Base-by-base conservation (phyloP, 2,113 vertebrate species). In the Peromyscus californicus region DNA sequence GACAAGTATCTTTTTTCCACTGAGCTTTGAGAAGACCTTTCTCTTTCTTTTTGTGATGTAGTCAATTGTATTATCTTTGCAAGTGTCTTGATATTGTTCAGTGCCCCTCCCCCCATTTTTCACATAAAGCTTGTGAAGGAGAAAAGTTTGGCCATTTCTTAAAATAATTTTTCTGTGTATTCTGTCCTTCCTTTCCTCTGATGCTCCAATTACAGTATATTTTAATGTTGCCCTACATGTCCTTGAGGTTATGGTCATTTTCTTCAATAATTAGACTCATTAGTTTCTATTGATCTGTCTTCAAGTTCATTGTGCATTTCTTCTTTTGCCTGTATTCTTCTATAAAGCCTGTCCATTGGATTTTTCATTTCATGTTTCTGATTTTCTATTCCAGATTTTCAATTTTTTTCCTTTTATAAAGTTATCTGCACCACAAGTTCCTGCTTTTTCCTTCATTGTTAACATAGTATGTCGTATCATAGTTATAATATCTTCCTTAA, bases 351-450 rank as follows among this genome's bases (percentile, higher is more conserved):
- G 83, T 61, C 7, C 26, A 70, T 70, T 83, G 36, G 69, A 63
- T 45, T 88, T 92, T 94, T 61, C 51, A 84, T 92, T 91, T 94
- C 3, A 59, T 72, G 15, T 48, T 86, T 82, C 9, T 65, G 33
- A 21, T 65, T 90, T 90, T 94, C 78, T 67, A 8, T 96, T 74
- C n/a, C 51, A 61, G 22, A 75, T 86, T 86, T 95, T 95, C 31
- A 90, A 29, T n/a, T 45, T 48, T 22, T 15, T 79, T 69, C 57
- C 36, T 89, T 92, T 57, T 74, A 42, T 63, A 45, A 33, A 57
- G 69, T 95, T 83, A 12, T 78, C n/a, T 84, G 0, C 42, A 39
- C 42, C 31, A 51, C 48, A 39, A 76, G 45, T 87, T 88, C 33
- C 1, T 54, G 5, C 45, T 7, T 87, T 91, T 88, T 90, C 42